Conservation (phyloP, 1,140 invertebrate species). For the Semibalanus balanoides region DNA sequence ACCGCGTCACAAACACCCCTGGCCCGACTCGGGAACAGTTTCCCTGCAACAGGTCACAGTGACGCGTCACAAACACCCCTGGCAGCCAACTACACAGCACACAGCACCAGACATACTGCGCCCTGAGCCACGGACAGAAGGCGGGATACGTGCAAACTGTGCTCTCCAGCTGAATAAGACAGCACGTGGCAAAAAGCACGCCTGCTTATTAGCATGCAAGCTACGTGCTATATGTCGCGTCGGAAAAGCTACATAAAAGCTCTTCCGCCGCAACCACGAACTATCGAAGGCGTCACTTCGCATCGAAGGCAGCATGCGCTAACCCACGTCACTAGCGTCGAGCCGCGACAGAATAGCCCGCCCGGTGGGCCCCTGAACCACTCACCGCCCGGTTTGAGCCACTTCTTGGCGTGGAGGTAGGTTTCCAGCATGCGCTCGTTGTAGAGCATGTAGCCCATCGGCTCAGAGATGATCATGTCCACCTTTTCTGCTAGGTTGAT, state of each 20-base stretch:
- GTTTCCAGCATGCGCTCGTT: slow-evolving; percentile 99
- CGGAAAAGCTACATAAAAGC: not conserved
- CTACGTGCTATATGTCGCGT: not conserved
- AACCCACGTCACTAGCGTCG: too few relatives aligned
- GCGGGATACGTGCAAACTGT: not conserved
- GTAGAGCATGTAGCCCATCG: slow-evolving; percentile 99
- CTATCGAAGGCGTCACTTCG: too few relatives aligned
- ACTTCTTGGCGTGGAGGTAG: slow-evolving; percentile 96
- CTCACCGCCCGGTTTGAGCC: slow-evolving; percentile 70
- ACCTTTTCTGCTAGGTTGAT: slow-evolving; percentile 87
- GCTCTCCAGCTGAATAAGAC: not conserved
- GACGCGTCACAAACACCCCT: not conserved
- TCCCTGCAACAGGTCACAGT: slow-evolving; percentile 19
- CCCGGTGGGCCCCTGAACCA: too few relatives aligned
- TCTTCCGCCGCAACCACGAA: too few relatives aligned
- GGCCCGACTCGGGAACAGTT: slow-evolving; percentile 89
- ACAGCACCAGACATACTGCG: not conserved
- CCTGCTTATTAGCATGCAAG: too few relatives aligned
- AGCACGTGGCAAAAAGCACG: not conserved
- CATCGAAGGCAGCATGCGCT: too few relatives aligned
- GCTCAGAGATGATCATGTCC: slow-evolving; percentile 96
- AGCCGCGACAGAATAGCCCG: too few relatives aligned
- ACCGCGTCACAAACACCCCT: not conserved
- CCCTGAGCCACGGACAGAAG: not conserved
- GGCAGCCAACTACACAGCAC: slow-evolving; percentile 27